phyloP scores from a whole-genome alignment of 2,888 invertebrate genomes.

The Trichacis sp. region DNA sequence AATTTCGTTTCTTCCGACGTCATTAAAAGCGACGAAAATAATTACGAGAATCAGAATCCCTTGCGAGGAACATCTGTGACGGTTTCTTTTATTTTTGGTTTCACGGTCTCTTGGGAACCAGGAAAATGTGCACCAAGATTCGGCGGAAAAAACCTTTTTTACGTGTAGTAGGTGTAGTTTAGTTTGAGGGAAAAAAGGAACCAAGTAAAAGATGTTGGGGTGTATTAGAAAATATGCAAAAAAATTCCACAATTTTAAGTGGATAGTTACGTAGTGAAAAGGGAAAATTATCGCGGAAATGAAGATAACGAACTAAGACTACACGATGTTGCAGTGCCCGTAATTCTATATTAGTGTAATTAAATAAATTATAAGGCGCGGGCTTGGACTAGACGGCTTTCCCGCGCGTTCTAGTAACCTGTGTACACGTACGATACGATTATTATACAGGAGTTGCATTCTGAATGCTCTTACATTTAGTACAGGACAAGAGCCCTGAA shows the following conservation, averaged over 20 bases:
- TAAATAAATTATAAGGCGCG: constrained; percentile 56
- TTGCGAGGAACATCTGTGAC: too few relatives aligned
- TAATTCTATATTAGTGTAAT: constrained; percentile 61
- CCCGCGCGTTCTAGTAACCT: constrained; percentile 30
- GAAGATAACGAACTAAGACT: constrained; percentile 46
- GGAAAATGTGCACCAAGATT: too few relatives aligned
- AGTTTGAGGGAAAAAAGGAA: constrained; percentile 1
- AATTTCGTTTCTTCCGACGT: neutral
- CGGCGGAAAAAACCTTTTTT: constrained; percentile 1
- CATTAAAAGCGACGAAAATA: neutral
- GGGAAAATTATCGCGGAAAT: constrained; percentile 43
- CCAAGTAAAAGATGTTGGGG: neutral
- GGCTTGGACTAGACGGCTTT: constrained; percentile 35
- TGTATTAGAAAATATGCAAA: too few relatives aligned
- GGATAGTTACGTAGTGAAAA: constrained; percentile 9
- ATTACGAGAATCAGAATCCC: too few relatives aligned
- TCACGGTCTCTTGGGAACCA: neutral
- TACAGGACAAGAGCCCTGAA: constrained; percentile 40
- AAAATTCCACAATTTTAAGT: constrained; percentile 1
- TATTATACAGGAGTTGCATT: too few relatives aligned
- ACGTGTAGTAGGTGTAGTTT: too few relatives aligned
- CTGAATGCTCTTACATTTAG: constrained; percentile 7
- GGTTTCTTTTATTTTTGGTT: too few relatives aligned
- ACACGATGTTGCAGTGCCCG: constrained; percentile 39
- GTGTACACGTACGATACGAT: constrained; percentile 31